Base-by-base conservation (phyloP, 2,113 vertebrate species). In the Aldabrachelys gigantea region DNA sequence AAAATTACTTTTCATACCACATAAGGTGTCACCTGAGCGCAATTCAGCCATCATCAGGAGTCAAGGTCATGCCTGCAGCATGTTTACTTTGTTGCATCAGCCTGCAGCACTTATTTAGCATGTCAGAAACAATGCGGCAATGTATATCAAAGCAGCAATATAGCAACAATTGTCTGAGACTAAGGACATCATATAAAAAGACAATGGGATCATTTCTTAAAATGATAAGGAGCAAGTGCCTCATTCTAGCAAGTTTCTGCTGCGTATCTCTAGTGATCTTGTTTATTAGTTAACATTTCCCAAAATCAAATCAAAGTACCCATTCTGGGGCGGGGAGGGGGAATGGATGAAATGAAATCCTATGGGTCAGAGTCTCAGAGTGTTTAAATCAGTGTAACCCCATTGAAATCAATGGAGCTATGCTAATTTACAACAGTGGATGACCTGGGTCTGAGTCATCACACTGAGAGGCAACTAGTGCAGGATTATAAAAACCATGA, bases 111-210 rank as follows among this genome's bases (percentile, higher is more conserved):
- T 93, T 92, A 82, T 87, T 95, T 84, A 93, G 88, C 83, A 92
- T 80, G 88, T 95, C 76, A 90, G 95, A 69, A 94, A 91, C 47
- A 86, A 90, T 54, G 78, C 82, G 94, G 86, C 94, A 93, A 81
- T 50, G 84, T 88, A 89, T 89, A 97, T 88, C 84, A 94, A 95
- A 96, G 95, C 59, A 94, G 53, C 80, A 94, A 88, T 97, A 69
- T 72, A 92, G 94, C 92, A 95, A 90, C 88, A 47, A 80, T 79
- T 84, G 75, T 92, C 92, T 78, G 89, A 92, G 75, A 59, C 3
- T 1, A 56, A 65, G 47, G 80, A 92, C 76, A 17, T 10, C 41
- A 87, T 79, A 85, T 54, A 69, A 92, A 95, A 91, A 84, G 87
- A 92, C 95, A 96, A 94, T 27, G 24, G 80, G 19, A 52, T 82